Evolutionary conservation across 2,113 vertebrate species (phyloP), one percentile per base, ranked within the genome.

Genomic region (Nymphicus hollandicus): DNA sequence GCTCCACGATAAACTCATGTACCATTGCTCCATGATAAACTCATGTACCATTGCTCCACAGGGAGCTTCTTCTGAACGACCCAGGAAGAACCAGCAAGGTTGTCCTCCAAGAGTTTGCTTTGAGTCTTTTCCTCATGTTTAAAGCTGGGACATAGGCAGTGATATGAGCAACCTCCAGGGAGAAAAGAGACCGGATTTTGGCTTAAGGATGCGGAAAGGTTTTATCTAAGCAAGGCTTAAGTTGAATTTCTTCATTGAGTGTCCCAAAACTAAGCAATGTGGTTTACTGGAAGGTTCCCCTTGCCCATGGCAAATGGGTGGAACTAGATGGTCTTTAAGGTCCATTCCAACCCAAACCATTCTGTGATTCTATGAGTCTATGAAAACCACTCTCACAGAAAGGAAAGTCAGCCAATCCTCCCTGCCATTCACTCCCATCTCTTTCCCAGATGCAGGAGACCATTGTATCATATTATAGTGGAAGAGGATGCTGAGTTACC

Each of bases 211-310:
- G 7, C 28, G 50, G 37, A 27, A 76, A 13, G 28, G 7, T 58
- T 65, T 56, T 52, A 19, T 35, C 56, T 41, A 39, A 81, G 31
- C 5, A 14, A 73, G 24, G 23, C 11, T 84, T 55, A 68, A n/a
- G 17, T 10, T 69, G 31, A 63, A 39, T 74, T 79, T 73, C 35
- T 68, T 53, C 46, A 28, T 37, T 43, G 28, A 17, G 27, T 27
- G 37, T 31, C 46, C 53, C 53, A 41, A 73, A 66, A 15, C 7
- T 58, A 24, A 58, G 22, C 33, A 35, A 35, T 5, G 31, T 58
- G 50, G 43, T 22, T 8, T 0, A 1, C 2, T 2, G 35, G 37
- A 15, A 73, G 0, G 0, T 23, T 31, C 33, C 60, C 44, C 23
- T 60, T 60, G 27, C 3, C 8, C 13, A 5, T 46, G 56, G n/a